Evolutionary conservation across 2,113 vertebrate genomes (phyloP).

Genomic region (Halcyon senegalensis): DNA sequence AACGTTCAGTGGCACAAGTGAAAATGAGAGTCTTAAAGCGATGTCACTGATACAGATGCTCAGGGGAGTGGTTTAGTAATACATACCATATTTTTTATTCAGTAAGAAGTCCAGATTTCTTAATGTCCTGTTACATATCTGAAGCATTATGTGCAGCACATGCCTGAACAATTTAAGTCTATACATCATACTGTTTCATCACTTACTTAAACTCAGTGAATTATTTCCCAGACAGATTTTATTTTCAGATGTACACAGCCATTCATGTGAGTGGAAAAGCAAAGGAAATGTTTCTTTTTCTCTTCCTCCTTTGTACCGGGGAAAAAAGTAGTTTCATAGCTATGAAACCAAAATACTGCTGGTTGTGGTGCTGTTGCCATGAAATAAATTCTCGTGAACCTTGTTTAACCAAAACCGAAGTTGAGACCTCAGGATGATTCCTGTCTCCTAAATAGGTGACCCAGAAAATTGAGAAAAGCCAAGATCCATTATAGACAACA

Average conservation of each 20-base stretch:
- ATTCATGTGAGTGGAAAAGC: background rate
- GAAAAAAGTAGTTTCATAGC: background rate
- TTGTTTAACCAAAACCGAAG: background rate
- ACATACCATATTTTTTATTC: slow-evolving; percentile 7
- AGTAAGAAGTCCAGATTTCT: slow-evolving; percentile 33
- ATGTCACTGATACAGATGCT: background rate
- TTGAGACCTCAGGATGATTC: background rate
- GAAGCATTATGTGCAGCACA: background rate
- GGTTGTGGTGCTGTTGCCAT: background rate
- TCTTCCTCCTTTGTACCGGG: background rate
- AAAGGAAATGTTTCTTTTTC: background rate
- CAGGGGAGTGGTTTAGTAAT: slow-evolving; percentile 22
- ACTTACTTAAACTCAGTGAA: slow-evolving; percentile 45
- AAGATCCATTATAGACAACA: background rate
- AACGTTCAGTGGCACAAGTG: background rate
- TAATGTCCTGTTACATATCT: slow-evolving; percentile 29
- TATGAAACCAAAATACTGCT: background rate
- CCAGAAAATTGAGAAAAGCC: background rate
- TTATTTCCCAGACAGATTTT: slow-evolving; percentile 53
- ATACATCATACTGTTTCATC: slow-evolving; percentile 54
- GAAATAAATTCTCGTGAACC: background rate
- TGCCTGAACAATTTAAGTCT: slow-evolving; percentile 46
- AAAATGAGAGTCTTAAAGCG: slow-evolving; percentile 45
- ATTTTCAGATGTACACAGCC: slow-evolving; percentile 29
- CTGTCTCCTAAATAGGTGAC: background rate